These are phyloP conservation scores for Noctuana brunneofusca DNA, from an alignment of 2,888 invertebrate genomes.

Conservation along the genomic window DNA sequence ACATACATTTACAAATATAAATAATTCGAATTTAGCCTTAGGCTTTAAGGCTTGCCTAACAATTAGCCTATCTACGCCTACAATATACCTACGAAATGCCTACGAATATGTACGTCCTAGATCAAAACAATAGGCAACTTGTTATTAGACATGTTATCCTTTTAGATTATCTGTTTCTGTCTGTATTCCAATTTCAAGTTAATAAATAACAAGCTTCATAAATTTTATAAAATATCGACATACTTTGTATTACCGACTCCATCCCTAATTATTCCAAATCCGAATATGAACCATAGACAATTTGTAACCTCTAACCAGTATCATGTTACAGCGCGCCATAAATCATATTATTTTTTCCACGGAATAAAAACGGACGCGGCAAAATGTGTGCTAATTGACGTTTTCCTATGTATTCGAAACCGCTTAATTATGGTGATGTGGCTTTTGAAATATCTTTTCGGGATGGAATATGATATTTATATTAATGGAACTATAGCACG, in stretches of 20 bases:
- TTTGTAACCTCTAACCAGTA: constrained; percentile 75
- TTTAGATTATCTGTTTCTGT: background rate
- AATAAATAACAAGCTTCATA: background rate
- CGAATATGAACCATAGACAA: constrained; percentile 64
- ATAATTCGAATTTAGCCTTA: background rate
- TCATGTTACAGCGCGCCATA: constrained; percentile 70
- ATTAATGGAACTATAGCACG: too few relatives aligned
- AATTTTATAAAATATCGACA: constrained; percentile 23
- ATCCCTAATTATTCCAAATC: constrained; percentile 41
- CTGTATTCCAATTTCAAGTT: background rate
- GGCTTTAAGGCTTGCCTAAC: background rate
- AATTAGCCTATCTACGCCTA: background rate
- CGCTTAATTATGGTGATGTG: constrained; percentile 45
- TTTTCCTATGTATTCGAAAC: constrained; percentile 66
- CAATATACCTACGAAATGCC: too few relatives aligned
- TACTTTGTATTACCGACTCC: constrained; percentile 3
- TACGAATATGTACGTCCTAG: background rate
- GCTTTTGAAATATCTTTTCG: constrained; percentile 13
- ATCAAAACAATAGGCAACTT: background rate
- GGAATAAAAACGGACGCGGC: constrained; percentile 60
- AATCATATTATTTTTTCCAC: constrained; percentile 70
- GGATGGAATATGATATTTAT: background rate
- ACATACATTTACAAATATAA: background rate
- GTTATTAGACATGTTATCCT: background rate
- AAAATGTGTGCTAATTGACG: constrained; percentile 80